Conservation (phyloP, 2,113 vertebrate genomes). For the Chroicocephalus ridibundus region DNA sequence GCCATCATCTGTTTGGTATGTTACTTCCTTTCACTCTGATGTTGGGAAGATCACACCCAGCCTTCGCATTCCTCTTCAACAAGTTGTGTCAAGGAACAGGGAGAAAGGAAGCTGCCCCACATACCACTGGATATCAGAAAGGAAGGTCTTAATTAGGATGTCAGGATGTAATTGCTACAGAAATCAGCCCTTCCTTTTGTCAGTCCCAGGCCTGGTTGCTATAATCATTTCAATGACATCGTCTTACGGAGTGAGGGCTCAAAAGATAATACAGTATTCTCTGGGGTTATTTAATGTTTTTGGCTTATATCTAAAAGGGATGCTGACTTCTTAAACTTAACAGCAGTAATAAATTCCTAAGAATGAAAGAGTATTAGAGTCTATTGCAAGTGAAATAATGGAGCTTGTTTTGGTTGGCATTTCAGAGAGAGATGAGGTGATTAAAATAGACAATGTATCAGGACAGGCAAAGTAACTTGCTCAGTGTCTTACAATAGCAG, state of each 20-base stretch:
- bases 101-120: slow-evolving; percentile 63
- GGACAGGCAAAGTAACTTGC: not conserved
- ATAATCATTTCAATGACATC: not conserved
- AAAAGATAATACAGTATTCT: not conserved
- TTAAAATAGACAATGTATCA: not conserved
- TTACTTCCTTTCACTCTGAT: slow-evolving; percentile 73
- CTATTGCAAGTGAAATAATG: not conserved
- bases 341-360: not conserved
- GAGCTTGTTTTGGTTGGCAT: not conserved
- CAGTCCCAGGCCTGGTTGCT: not conserved
- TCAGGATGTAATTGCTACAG: slow-evolving; percentile 48
- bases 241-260: not conserved
- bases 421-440: not conserved
- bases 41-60: slow-evolving; percentile 77
- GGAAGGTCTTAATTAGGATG: slow-evolving; percentile 70
- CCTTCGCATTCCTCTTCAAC: slow-evolving; percentile 69
- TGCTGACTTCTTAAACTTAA: not conserved
- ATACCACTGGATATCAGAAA: slow-evolving; percentile 63
- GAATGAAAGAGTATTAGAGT: not conserved
- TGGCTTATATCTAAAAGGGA: not conserved
- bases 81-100: slow-evolving; percentile 74
- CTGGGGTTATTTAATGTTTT: not conserved
- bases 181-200: slow-evolving; percentile 63
- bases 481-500: not conserved
- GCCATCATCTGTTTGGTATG: slow-evolving; percentile 74